These are phyloP conservation scores for Glyptemys insculpta DNA, from an alignment of 2,797 vertebrate species.

Conservation along the genomic window DNA sequence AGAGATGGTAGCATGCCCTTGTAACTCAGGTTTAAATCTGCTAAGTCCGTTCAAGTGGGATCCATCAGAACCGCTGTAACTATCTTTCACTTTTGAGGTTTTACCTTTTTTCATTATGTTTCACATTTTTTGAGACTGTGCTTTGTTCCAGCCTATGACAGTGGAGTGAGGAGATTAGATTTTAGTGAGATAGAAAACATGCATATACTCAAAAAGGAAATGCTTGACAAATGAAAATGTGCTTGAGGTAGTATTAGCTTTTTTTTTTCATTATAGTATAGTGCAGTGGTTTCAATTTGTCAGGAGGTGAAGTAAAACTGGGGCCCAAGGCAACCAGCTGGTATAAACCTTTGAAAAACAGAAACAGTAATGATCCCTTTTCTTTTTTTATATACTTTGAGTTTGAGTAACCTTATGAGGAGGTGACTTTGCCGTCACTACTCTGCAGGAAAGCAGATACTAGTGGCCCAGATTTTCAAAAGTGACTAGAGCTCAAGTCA, in stretches of 20 bases:
- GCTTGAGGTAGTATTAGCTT: not conserved
- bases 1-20: not conserved
- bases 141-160: not conserved
- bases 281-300: not conserved
- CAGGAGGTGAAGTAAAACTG: not conserved
- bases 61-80: not conserved
- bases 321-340: not conserved
- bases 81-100: not conserved
- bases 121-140: not conserved
- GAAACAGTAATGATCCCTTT: not conserved
- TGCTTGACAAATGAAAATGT: not conserved
- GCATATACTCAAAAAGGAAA: not conserved
- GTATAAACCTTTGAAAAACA: not conserved
- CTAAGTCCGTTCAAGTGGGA: not conserved
- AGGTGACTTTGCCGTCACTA: not conserved
- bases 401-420: constrained; percentile 20
- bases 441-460: constrained; percentile 1
- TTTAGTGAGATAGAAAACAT: constrained; percentile 1
- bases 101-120: not conserved
- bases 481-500: not conserved
- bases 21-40: not conserved
- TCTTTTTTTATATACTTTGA: not conserved
- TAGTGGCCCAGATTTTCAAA: not conserved
- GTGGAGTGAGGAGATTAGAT: not conserved
- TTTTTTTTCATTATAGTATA: not conserved